Percentiles rank a stretch among this genome's conserved stretches.
phyloP scores from a whole-genome alignment of 1,140 invertebrate species.

The Zaprionus camerounensis region DNA sequence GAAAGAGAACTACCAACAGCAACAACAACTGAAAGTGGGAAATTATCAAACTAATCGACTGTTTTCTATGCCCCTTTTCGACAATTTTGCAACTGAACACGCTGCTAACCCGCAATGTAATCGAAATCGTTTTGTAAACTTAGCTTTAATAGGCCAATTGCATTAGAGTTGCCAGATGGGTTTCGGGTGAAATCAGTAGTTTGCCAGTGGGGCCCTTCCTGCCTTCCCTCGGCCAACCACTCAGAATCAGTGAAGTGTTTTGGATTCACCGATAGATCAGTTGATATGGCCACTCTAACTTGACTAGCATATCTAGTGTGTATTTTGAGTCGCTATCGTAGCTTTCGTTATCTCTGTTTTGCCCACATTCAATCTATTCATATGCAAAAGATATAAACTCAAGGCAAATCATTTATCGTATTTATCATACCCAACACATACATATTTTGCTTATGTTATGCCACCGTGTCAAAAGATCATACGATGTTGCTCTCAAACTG shows the following conservation, averaged over 20 bases:
- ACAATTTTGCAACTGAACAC: slow-evolving; percentile 6
- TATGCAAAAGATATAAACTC: background rate
- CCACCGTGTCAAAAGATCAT: slow-evolving; percentile 44
- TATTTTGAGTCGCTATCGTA: background rate
- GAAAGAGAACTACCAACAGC: slow-evolving; percentile 17
- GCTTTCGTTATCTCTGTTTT: background rate
- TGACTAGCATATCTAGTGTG: background rate
- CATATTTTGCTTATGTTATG: background rate
- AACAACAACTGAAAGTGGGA: slow-evolving; percentile 15
- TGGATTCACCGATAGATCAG: too few relatives aligned
- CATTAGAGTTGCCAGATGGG: background rate
- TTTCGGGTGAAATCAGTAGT: too few relatives aligned
- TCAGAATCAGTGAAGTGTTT: too few relatives aligned
- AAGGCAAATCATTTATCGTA: slow-evolving; percentile 13
- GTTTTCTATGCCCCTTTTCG: background rate
- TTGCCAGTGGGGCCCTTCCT: too few relatives aligned
- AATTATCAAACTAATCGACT: slow-evolving; percentile 2
- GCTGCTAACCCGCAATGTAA: background rate
- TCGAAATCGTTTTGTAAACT: slow-evolving; percentile 2
- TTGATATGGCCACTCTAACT: too few relatives aligned
- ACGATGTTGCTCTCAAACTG: slow-evolving; percentile 69
- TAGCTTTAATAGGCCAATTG: background rate
- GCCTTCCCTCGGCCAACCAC: too few relatives aligned
- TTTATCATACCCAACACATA: too few relatives aligned
- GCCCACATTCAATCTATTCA: background rate